Conservation (phyloP, 2,113 vertebrate genomes). For the Rutilus rutilus region DNA sequence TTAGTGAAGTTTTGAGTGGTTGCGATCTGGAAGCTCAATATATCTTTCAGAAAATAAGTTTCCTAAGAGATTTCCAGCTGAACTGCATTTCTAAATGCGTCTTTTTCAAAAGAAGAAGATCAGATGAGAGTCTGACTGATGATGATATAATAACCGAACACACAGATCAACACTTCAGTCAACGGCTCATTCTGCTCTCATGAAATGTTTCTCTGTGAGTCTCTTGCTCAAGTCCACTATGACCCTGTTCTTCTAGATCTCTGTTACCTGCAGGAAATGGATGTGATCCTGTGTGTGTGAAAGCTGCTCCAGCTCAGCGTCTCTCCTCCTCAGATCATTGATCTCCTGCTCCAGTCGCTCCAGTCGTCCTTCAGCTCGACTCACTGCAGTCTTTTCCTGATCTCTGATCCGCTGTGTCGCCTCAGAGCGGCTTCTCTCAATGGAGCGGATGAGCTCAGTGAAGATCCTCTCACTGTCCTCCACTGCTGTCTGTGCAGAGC, state of each 20-base stretch:
- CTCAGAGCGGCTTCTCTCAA: conserved; percentile 50
- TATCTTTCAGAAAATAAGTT: too few relatives aligned
- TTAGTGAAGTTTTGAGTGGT: too few relatives aligned
- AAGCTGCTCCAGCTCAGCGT: conserved; percentile 53
- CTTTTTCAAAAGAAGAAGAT: too few relatives aligned
- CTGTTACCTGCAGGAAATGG: conserved; percentile 48
- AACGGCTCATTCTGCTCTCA: too few relatives aligned
- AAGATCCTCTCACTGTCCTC: conserved; percentile 54
- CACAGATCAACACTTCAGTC: too few relatives aligned
- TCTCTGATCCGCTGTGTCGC: conserved; percentile 47
- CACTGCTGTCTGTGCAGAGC: conserved; percentile 49
- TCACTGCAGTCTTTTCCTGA: conserved; percentile 35
- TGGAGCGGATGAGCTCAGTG: conserved; percentile 50
- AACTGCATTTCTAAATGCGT: too few relatives aligned
- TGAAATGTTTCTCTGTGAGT: too few relatives aligned
- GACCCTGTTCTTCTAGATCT: background rate
- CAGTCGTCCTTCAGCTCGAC: conserved; percentile 28
- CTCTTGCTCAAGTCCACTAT: too few relatives aligned
- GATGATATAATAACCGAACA: too few relatives aligned
- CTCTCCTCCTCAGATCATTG: conserved; percentile 51
- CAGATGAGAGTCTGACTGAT: too few relatives aligned
- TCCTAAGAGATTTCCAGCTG: too few relatives aligned
- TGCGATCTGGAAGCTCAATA: too few relatives aligned
- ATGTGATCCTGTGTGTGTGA: conserved; percentile 48
- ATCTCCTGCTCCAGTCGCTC: conserved; percentile 48